Evolutionary conservation across 2,888 invertebrate genomes (phyloP).

Genomic region (Prenolepis imparis): DNA sequence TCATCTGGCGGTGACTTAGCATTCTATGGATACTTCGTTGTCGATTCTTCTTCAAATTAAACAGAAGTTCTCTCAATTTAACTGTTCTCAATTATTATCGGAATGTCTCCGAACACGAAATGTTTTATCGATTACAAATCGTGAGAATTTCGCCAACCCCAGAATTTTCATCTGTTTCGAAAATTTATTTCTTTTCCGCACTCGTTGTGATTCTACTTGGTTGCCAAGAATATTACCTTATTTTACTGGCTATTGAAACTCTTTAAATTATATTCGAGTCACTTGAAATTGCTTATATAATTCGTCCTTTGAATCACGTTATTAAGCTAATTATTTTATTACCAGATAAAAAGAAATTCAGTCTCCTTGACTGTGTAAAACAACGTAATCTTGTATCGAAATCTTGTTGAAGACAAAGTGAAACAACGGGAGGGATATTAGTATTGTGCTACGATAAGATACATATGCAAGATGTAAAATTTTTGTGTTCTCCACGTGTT

Average conservation of each 20-base stretch:
- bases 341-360: neutral
- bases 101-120: neutral
- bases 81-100: slow-evolving; percentile 40
- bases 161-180: slow-evolving; percentile 1
- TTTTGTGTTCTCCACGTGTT: neutral
- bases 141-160: neutral
- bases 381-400: neutral
- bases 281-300: neutral
- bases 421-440: neutral
- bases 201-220: neutral
- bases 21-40: slow-evolving; percentile 35
- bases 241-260: neutral
- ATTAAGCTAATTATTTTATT: neutral
- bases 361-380: neutral
- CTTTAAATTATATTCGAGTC: neutral
- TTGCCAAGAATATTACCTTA: slow-evolving; percentile 1
- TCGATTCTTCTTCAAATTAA: slow-evolving; percentile 22
- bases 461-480: slow-evolving; percentile 31
- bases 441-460: neutral
- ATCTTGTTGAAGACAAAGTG: neutral
- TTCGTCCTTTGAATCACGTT: neutral
- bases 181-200: neutral
- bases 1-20: neutral
- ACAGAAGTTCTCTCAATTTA: slow-evolving; percentile 39
- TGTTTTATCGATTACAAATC: neutral